These are phyloP conservation scores for Calliopsis andreniformis DNA, from an alignment of 1,140 invertebrate genomes.

Conservation along the genomic window DNA sequence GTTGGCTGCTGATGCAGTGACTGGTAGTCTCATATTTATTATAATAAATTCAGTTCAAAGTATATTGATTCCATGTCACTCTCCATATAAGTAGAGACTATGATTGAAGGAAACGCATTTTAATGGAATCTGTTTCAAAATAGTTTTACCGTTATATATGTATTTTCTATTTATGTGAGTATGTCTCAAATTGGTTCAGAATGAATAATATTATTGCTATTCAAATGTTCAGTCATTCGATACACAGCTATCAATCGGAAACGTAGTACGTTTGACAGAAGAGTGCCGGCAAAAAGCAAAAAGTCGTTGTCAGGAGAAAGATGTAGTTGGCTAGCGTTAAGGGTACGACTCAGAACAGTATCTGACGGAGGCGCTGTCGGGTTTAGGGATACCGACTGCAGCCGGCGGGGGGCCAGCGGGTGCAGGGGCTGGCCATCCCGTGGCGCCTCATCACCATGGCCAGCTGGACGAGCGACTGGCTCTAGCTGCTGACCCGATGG, in stretches of 20 bases:
- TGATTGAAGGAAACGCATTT: too few species aligned
- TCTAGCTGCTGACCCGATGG: conserved; percentile 88
- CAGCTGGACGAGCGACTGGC: conserved; percentile 87
- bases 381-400: conserved; percentile 80
- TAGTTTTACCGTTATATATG: too few species aligned
- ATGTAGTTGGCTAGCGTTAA: conserved; percentile 41
- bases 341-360: conserved; percentile 34
- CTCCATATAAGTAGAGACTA: too few species aligned
- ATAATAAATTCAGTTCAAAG: too few species aligned
- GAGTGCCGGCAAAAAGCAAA: conserved; percentile 23
- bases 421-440: conserved; percentile 77
- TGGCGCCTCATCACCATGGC: conserved; percentile 82
- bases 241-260: conserved; percentile 13
- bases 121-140: too few species aligned
- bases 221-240: not conserved
- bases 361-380: conserved; percentile 78
- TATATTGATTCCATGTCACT: too few species aligned
- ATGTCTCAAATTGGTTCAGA: too few species aligned
- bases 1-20: not conserved
- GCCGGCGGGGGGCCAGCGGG: conserved; percentile 81
- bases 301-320: conserved; percentile 22
- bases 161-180: too few species aligned
- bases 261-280: conserved; percentile 15
- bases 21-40: too few species aligned
- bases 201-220: too few species aligned